Percentiles rank a stretch among this genome's conserved stretches.
These are phyloP conservation scores for Lycopodina hypogea DNA, from an alignment of 37 sponge, comb jelly and placozoan genomes.

Conservation along the genomic window DNA sequence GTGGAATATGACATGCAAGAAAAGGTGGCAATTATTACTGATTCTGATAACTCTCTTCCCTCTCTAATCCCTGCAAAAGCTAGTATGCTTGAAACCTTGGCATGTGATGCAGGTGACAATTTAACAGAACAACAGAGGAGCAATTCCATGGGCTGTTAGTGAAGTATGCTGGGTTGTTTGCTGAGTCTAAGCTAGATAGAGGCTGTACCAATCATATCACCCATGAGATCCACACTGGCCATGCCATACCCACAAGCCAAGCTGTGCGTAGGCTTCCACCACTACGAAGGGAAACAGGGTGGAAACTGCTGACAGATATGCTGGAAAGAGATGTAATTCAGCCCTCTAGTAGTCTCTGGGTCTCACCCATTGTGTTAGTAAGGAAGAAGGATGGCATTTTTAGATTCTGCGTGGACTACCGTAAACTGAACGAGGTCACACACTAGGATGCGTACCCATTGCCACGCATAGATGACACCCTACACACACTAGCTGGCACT, in stretches of 20 bases:
- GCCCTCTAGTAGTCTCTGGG: constrained; percentile 28
- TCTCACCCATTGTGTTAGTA: constrained; percentile 13
- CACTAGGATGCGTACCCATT: constrained; percentile 13
- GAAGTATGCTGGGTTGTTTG: not conserved
- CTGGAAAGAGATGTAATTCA: constrained; percentile 7
- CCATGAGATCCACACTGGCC: not conserved
- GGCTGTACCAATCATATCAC: not conserved
- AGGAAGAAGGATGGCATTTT: constrained; percentile 8
- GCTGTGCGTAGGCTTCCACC: constrained; percentile 4
- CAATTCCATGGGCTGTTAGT: not conserved
- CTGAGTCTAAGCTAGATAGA: not conserved
- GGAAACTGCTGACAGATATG: constrained; percentile 10
- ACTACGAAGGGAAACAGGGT: not conserved
- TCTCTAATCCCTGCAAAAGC: too few species aligned
- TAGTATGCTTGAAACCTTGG: too few species aligned
- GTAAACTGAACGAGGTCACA: constrained; percentile 14
- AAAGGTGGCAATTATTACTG: too few species aligned
- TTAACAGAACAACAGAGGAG: not conserved
- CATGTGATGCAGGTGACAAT: not conserved
- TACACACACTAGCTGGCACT: not conserved
- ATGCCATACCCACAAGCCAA: not conserved
- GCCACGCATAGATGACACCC: constrained; percentile 10
- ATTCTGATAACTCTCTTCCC: too few species aligned
- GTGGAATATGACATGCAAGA: too few species aligned
- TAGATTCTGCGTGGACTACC: constrained; percentile 20